Base-by-base conservation (phyloP, 2,797 vertebrate genomes). In the Serranus cabrilla region DNA sequence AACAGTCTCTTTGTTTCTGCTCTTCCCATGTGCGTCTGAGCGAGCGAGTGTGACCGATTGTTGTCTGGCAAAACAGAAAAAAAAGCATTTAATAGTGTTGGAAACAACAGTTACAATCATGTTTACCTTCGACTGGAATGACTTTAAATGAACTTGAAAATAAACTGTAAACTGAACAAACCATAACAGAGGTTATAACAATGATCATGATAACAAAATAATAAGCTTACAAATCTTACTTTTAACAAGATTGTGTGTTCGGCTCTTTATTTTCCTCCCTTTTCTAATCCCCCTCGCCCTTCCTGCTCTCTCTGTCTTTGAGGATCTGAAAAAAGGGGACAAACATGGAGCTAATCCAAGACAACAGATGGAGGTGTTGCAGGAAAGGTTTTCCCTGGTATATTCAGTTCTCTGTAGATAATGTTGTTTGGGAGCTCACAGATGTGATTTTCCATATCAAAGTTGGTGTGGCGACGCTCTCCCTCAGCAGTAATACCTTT, bases 111-210 rank as follows among this genome's bases (percentile, higher is more conserved):
- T 94, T 94, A 92, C 95, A 95, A 95, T 95, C 93, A 95, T 95
- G 95, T 96, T 96, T 95, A 96, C 95, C 93, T 95, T 95, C 79
- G 93, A 95, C 93, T 94, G 94, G 94, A 95, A 95, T 95, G 94
- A 95, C 91, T 94, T 94, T 94, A 93, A 94, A 92, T 89, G 88
- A 95, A 94, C 95, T 95, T 95, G 93, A 94, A 94, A 94, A 94
- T 88, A 93, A 94, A 94, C 84, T 95, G 94, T 95, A 94, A 94
- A 94, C 86, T 88, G 87, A 93, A 93, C 84, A 92, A 94, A 94
- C 88, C 88, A 89, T 93, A 94, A 92, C 92, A 95, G 93, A 94
- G 93, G 93, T 94, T 94, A 93, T 94, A 94, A 95, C 93, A 88
- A 91, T 90, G 86, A 93, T 90, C 91, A 93, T 89, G 87, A 91